phyloP scores from a whole-genome alignment of 1,140 invertebrate species.

The Drosophila littoralis region DNA sequence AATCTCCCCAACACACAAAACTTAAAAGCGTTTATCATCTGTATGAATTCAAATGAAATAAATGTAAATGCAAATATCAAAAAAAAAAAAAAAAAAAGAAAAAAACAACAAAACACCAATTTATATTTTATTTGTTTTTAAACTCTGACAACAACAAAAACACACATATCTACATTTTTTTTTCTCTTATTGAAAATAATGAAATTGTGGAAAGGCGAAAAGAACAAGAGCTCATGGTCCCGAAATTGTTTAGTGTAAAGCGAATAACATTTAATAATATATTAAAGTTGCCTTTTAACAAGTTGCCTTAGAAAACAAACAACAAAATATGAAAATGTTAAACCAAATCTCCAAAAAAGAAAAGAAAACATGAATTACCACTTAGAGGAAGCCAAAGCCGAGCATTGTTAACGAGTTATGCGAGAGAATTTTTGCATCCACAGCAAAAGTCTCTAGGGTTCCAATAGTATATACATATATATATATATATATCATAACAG shows the following conservation, averaged over 20 bases:
- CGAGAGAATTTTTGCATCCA: slow-evolving; percentile 14
- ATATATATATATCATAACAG: neutral
- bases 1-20: neutral
- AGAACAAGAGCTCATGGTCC: slow-evolving; percentile 31
- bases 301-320: slow-evolving; percentile 72
- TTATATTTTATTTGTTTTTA: slow-evolving; percentile 3
- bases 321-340: slow-evolving; percentile 42
- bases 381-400: slow-evolving; percentile 32
- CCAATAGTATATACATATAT: slow-evolving; percentile 14
- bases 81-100: slow-evolving; percentile 6
- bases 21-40: slow-evolving; percentile 20
- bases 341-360: slow-evolving; percentile 36
- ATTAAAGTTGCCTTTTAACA: slow-evolving; percentile 78
- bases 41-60: slow-evolving; percentile 43
- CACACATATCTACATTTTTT: slow-evolving; percentile 39
- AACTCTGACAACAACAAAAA: slow-evolving; percentile 1
- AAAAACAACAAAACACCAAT: slow-evolving; percentile 1
- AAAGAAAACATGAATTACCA: slow-evolving; percentile 12
- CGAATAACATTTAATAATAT: slow-evolving; percentile 59
- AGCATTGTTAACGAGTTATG: slow-evolving; percentile 6
- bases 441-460: slow-evolving; percentile 21
- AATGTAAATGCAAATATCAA: slow-evolving; percentile 19
- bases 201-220: neutral
- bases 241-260: slow-evolving; percentile 56
- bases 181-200: neutral